These are phyloP conservation scores for Hybognathus amarus DNA, from an alignment of 2,797 vertebrate species.

Conservation along the genomic window DNA sequence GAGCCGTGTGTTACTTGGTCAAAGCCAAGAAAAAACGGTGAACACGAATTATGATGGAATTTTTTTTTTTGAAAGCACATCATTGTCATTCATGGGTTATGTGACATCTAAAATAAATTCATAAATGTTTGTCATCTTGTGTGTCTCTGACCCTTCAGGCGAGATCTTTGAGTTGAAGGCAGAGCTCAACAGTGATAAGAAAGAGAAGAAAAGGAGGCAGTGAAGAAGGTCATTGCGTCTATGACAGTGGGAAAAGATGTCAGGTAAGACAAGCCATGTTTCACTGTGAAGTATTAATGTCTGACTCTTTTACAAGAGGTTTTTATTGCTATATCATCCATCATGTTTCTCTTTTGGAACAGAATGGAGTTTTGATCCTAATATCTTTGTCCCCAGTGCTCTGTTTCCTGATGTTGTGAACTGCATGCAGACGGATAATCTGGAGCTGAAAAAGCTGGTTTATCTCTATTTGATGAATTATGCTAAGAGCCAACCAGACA, in stretches of 20 bases:
- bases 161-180: slow-evolving; percentile 99
- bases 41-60: background rate
- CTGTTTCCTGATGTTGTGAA: slow-evolving; percentile 97
- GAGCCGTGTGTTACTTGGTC: background rate
- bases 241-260: slow-evolving; percentile 99
- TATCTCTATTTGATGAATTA: slow-evolving; percentile 99
- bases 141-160: slow-evolving; percentile 73
- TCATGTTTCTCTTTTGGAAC: background rate
- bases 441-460: slow-evolving; percentile 97
- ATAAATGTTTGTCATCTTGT: slow-evolving; percentile 7
- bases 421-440: slow-evolving; percentile 99
- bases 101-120: background rate
- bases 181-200: slow-evolving; percentile 98
- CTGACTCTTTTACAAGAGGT: background rate
- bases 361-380: background rate
- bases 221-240: slow-evolving; percentile 98
- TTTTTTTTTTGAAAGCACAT: background rate
- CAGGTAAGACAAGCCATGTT: slow-evolving; percentile 78
- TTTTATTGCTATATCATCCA: background rate
- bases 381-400: slow-evolving; percentile 75
- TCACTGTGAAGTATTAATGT: background rate
- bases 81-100: background rate
- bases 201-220: slow-evolving; percentile 99
- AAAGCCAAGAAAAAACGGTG: background rate
- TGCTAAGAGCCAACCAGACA: slow-evolving; percentile 97